phyloP scores from a whole-genome alignment of 2,888 invertebrate species.

The Dryadula phaetusa region DNA sequence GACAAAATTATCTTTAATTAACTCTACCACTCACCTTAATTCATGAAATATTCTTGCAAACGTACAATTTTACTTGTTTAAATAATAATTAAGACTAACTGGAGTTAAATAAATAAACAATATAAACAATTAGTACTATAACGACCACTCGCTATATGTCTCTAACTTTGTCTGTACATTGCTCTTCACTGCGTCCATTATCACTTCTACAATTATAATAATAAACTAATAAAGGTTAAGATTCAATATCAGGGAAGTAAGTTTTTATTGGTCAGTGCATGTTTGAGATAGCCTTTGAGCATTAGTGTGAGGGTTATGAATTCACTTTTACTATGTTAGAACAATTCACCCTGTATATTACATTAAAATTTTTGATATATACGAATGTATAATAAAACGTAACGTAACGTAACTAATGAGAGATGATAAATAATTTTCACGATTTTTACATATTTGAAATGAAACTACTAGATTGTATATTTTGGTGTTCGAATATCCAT shows the following conservation, averaged over 20 bases:
- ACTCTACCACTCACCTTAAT: background rate
- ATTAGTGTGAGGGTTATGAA: background rate
- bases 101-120: background rate
- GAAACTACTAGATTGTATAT: too few relatives aligned
- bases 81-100: background rate
- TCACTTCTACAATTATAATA: background rate
- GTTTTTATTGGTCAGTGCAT: background rate
- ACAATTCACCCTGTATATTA: too few relatives aligned
- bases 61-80: background rate
- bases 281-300: background rate
- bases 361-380: too few relatives aligned
- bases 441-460: too few relatives aligned
- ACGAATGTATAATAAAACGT: too few relatives aligned
- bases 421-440: too few relatives aligned
- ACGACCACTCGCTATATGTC: conserved; percentile 12
- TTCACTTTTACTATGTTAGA: too few relatives aligned
- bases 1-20: too few relatives aligned
- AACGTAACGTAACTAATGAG: too few relatives aligned
- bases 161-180: conserved; percentile 2
- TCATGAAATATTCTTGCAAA: too few relatives aligned
- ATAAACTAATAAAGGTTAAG: background rate
- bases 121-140: background rate
- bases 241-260: background rate
- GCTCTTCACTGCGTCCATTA: background rate
- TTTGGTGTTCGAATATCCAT: too few relatives aligned